Evolutionary conservation across 2,797 vertebrate genomes (phyloP).

Genomic region (Erethizon dorsatum): DNA sequence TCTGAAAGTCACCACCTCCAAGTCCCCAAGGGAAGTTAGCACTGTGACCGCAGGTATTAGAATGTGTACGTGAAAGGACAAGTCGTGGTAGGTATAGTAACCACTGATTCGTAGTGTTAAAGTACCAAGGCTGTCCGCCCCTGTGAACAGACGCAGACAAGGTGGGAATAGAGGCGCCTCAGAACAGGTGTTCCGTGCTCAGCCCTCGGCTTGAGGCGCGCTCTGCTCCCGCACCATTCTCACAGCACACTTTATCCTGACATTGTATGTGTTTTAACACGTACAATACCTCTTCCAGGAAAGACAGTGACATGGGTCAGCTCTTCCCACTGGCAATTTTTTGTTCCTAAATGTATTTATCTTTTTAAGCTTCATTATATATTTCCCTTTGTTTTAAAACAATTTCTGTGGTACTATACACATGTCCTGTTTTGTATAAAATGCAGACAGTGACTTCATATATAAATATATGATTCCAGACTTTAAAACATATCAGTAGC

Average conservation of each 20-base stretch:
- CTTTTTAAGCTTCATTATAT: not conserved
- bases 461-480: not conserved
- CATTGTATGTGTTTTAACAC: not conserved
- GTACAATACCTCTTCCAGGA: not conserved
- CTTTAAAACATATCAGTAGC: not conserved
- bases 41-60: not conserved
- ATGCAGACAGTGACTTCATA: not conserved
- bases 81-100: not conserved
- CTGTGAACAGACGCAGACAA: not conserved
- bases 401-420: not conserved
- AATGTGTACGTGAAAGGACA: conserved; percentile 3
- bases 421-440: conserved; percentile 11
- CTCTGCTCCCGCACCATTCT: not conserved
- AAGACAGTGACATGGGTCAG: not conserved
- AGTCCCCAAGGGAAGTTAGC: not conserved
- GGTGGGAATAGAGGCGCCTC: not conserved
- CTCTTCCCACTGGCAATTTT: not conserved
- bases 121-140: not conserved
- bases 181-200: not conserved
- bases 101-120: not conserved
- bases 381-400: conserved; percentile 31
- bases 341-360: not conserved
- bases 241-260: not conserved
- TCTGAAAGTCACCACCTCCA: not conserved
- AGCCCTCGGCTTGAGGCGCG: not conserved